These are phyloP conservation scores for Cheilosia vulpina DNA, from an alignment of 2,888 invertebrate species.

Conservation along the genomic window DNA sequence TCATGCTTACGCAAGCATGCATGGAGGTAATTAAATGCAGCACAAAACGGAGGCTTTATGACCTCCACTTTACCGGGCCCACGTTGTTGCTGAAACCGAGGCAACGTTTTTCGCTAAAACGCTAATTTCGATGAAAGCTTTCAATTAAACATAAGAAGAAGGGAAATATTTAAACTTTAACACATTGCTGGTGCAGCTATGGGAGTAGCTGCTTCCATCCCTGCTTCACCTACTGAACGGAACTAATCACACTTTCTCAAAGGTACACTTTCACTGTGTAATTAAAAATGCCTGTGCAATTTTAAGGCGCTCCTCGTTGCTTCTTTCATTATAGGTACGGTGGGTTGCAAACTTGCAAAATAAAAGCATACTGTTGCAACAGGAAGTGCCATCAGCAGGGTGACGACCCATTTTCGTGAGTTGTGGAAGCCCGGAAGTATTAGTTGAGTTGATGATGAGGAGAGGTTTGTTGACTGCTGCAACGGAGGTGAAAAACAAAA, in stretches of 20 bases:
- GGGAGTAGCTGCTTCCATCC: background rate
- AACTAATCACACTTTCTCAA: constrained; percentile 44
- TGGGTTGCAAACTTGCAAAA: constrained; percentile 28
- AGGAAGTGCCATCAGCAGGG: constrained; percentile 55
- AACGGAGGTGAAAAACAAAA: background rate
- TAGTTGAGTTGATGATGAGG: constrained; percentile 18
- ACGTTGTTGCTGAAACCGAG: background rate
- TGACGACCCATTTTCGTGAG: constrained; percentile 54
- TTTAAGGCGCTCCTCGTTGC: constrained; percentile 22
- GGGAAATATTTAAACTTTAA: constrained; percentile 44
- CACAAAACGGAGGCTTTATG: constrained; percentile 9
- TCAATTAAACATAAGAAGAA: constrained; percentile 32
- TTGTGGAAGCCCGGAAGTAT: constrained; percentile 36
- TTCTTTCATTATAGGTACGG: background rate
- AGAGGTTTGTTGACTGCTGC: background rate
- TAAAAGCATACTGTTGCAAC: constrained; percentile 46
- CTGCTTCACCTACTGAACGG: constrained; percentile 5
- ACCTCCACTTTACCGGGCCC: background rate
- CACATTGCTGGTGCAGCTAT: background rate
- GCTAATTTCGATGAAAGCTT: constrained; percentile 61
- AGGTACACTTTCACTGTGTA: constrained; percentile 39
- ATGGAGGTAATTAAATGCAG: constrained; percentile 52
- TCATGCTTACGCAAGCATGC: constrained; percentile 16
- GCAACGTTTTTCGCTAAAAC: constrained; percentile 34
- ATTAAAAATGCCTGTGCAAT: constrained; percentile 44